Base-by-base conservation (phyloP, 2,888 invertebrate species). In the Cataglyphis livida region DNA sequence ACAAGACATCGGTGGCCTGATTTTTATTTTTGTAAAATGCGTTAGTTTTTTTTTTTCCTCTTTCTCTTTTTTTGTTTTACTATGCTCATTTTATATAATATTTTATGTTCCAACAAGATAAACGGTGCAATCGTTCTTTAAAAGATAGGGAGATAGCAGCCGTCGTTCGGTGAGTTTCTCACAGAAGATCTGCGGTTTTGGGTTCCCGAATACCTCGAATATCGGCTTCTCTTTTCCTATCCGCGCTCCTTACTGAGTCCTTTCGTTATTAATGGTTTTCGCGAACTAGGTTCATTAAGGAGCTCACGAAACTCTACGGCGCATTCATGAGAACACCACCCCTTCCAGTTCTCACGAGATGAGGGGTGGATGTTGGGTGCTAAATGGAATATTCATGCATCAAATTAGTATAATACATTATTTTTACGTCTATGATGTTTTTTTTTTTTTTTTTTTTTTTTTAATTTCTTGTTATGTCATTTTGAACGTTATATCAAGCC, bases 221-320 rank as follows among this genome's bases (percentile, higher is more conserved):
- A 62, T 79, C 84, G 62, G 62, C 44, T 57, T 78, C 81, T 84
- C 74, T 76, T 81, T 83, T 70, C 83, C 82, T 76, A 62, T 64
- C 74, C 32, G 64, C 70, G 81, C 78, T 74, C 48, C 82, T 76
- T 66, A 32, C 54, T 35, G 41, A 84, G 90, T 85, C 85, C 83
- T 84, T 71, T 86, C 88, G 91, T 94, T 93, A 94, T 94, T 94
- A 94, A 94, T 94, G 94, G 93, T 93, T 93, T 88, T 91, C 89
- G 89, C 91, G 89, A 91, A 92, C 91, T 88, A 89, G 89, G 94
- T 94, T 94, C 93, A 94, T 94, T 94, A 94, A 92, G 92, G 90
- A 92, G 87, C 88, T 86, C 71, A 83, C 84, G 88, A 86, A 90
- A 90, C 90, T 90, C 86, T 71, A 79, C 84, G 75, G 74, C 84